Base-by-base conservation (phyloP, 2,113 vertebrate species). In the Mola mola region DNA sequence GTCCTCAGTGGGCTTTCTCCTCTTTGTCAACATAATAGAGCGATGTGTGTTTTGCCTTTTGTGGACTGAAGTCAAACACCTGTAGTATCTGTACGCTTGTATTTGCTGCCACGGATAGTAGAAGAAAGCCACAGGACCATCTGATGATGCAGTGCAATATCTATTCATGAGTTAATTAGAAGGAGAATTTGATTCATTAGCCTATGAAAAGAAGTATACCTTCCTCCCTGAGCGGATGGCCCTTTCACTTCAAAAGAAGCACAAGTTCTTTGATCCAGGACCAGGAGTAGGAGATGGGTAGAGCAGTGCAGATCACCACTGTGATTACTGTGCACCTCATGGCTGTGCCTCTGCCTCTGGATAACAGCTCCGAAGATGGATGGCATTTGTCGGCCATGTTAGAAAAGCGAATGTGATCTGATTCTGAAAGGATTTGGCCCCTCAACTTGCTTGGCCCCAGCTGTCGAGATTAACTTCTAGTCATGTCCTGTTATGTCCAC, bases 111-210 rank as follows among this genome's bases (percentile, higher is more conserved):
- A 24, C 15, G 42, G 55, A 61, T 51, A 56, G 55, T 57, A 53
- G 66, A 66, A 59, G 51, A 38, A 41, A 73, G 58, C 63, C 61
- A 53, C 20, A 81, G 25, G 59, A 85, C 53, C 49, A 50, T n/a
- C n/a, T n/a, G n/a, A 38, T 28, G 37, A 76, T 66, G 80, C 67
- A 76, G 69, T 73, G 63, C 66, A 64, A 67, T 81, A 75, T 62
- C 67, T 40, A 20, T 25, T 56, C 28, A 2, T 48, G 75, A 67
- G 78, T 84, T 91, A 89, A 91, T 89, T 86, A 89, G 75, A 44
- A 46, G 65, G 63, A 66, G 78, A 80, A 75, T 84, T 78, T 83
- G 83, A 85, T 90, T 90, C 81, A 90, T 90, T 84, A 85, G 81
- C 60, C 81, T 72, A 75, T 76, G 67, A 50, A 70, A 87, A 67